Evolutionary conservation across 2,113 vertebrate genomes (phyloP).

Genomic region (Pristiophorus japonicus): DNA sequence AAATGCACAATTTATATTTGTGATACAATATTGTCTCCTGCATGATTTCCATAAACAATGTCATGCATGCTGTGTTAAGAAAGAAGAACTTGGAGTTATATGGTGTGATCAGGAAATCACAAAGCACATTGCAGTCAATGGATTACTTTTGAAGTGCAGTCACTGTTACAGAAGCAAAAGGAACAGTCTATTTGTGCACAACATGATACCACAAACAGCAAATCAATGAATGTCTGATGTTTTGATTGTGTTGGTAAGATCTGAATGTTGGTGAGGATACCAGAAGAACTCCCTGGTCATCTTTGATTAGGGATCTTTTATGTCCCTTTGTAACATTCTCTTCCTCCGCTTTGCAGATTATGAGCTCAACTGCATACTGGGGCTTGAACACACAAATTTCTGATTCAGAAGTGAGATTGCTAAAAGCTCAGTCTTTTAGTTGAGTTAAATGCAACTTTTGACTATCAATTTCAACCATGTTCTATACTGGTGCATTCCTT

Average conservation of each 20-base stretch:
- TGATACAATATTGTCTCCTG: too few species aligned
- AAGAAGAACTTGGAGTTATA: too few species aligned
- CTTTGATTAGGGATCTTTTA: neutral
- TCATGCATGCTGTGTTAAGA: too few species aligned
- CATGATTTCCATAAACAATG: too few species aligned
- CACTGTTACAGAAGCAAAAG: neutral
- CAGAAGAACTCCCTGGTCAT: neutral
- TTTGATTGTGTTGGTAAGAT: neutral
- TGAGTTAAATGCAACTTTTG: neutral
- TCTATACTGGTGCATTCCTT: neutral
- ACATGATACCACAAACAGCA: neutral
- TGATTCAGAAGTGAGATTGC: neutral
- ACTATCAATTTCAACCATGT: neutral
- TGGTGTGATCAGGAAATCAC: too few species aligned
- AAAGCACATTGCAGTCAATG: too few species aligned
- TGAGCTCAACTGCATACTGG: neutral
- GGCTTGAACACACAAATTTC: neutral
- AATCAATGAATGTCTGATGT: neutral
- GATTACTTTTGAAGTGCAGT: too few species aligned
- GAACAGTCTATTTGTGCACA: neutral
- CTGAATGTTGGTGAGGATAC: neutral
- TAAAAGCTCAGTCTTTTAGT: neutral
- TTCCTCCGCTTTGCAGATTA: neutral
- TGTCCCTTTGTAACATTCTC: neutral
- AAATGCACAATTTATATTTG: too few species aligned